Percentiles rank a stretch among this genome's conserved stretches.
These are phyloP conservation scores for Cardinalis cardinalis DNA, from an alignment of 2,113 vertebrate genomes.

Conservation along the genomic window DNA sequence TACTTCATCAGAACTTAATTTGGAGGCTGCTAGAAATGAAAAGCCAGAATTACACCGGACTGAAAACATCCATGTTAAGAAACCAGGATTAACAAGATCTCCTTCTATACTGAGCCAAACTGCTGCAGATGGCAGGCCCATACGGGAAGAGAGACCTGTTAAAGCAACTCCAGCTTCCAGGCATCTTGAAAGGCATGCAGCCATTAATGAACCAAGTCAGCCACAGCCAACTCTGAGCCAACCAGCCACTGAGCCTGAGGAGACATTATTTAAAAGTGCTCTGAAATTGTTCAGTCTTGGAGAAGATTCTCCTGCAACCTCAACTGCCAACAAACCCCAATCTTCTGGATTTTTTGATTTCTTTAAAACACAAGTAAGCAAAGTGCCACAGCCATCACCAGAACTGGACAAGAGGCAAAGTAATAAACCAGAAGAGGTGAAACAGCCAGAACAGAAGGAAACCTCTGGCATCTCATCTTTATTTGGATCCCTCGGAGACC, in stretches of 20 bases:
- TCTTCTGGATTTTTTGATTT: constrained; percentile 79
- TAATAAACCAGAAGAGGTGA: constrained; percentile 58
- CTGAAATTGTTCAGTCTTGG: constrained; percentile 63
- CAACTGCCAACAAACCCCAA: constrained; percentile 70
- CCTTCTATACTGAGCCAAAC: constrained; percentile 15
- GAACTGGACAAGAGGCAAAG: constrained; percentile 32
- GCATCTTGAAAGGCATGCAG: background rate
- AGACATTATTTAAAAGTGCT: constrained; percentile 68
- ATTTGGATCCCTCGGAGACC: constrained; percentile 81
- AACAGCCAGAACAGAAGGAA: constrained; percentile 71
- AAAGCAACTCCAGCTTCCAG: constrained; percentile 1
- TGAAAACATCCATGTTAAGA: constrained; percentile 20
- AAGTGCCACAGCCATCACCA: constrained; percentile 52
- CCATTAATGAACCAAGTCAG: constrained; percentile 14
- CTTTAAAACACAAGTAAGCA: constrained; percentile 82
- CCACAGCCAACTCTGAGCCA: constrained; percentile 53
- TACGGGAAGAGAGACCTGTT: background rate
- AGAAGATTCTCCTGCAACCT: constrained; percentile 59
- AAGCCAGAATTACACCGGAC: constrained; percentile 8
- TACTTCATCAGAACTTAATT: constrained; percentile 52
- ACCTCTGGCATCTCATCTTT: constrained; percentile 74
- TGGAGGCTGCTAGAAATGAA: constrained; percentile 64
- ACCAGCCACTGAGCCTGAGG: constrained; percentile 47
- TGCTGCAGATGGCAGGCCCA: background rate
- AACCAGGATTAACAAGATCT: constrained; percentile 37